phyloP scores from a whole-genome alignment of 1,140 invertebrate genomes.

The Oncopeltus fasciatus region DNA sequence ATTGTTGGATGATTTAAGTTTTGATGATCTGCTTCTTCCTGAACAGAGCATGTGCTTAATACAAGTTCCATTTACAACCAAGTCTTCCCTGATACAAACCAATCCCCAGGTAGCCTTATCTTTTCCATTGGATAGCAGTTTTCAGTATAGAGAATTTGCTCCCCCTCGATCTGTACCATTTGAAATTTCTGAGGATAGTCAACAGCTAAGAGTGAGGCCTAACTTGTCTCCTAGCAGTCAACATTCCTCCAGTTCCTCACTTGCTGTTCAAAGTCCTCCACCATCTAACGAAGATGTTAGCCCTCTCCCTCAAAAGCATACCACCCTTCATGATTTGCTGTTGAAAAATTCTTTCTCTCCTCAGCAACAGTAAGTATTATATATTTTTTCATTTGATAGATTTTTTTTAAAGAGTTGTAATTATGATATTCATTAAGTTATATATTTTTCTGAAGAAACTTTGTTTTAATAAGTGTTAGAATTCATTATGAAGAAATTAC shows the following conservation, averaged over 20 bases:
- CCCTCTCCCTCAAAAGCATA: conserved; percentile 32
- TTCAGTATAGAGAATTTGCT: background rate
- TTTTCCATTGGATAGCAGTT: conserved; percentile 23
- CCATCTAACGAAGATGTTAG: conserved; percentile 5
- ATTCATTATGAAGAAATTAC: too few relatives aligned
- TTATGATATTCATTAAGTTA: too few relatives aligned
- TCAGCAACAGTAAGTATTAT: conserved; percentile 32
- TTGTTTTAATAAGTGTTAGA: too few relatives aligned
- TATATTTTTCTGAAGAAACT: too few relatives aligned
- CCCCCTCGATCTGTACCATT: background rate
- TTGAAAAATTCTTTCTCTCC: conserved; percentile 40
- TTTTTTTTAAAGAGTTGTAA: background rate
- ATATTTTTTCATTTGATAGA: background rate
- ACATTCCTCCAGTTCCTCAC: conserved; percentile 12
- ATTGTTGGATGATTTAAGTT: conserved; percentile 60
- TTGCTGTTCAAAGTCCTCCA: conserved; percentile 6
- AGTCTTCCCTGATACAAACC: background rate
- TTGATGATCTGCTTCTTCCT: conserved; percentile 65
- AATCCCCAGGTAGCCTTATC: conserved; percentile 17
- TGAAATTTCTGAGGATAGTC: background rate
- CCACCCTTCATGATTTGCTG: conserved; percentile 47
- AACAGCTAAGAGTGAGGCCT: background rate
- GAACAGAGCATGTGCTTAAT: conserved; percentile 41
- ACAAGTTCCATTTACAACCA: conserved; percentile 2
- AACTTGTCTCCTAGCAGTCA: conserved; percentile 10